Conservation (phyloP, 2,888 invertebrate genomes). For the Aspidiotus rigidus region DNA sequence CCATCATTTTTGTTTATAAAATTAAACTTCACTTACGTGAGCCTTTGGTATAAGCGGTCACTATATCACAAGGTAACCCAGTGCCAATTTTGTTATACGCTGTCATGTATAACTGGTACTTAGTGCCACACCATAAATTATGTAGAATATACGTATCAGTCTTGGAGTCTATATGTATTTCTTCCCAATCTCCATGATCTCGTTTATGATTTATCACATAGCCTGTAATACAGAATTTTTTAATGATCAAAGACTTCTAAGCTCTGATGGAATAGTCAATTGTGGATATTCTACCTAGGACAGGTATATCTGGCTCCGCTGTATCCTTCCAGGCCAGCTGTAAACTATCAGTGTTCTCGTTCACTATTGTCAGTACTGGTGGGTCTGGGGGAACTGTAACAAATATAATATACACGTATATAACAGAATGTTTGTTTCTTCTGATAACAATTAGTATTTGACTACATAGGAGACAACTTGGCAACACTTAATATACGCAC, state of each 20-base stretch:
- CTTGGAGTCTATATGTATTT: constrained; percentile 72
- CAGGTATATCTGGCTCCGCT: constrained; percentile 71
- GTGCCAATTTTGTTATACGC: constrained; percentile 86
- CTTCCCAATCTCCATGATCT: constrained; percentile 86
- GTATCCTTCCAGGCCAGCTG: constrained; percentile 73
- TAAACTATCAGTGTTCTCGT: constrained; percentile 72
- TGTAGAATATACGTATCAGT: constrained; percentile 63
- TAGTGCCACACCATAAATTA: constrained; percentile 78
- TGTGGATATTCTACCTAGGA: constrained; percentile 47
- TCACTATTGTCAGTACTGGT: constrained; percentile 68
- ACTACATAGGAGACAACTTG: neutral
- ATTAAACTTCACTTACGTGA: constrained; percentile 19
- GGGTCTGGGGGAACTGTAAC: constrained; percentile 71
- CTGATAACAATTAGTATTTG: no score
- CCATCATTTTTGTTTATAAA: no score
- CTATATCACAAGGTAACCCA: constrained; percentile 78
- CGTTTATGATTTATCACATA: constrained; percentile 84
- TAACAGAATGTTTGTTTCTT: no score
- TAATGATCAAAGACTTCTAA: neutral
- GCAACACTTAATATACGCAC: neutral
- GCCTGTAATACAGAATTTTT: constrained; percentile 45
- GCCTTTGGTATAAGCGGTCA: constrained; percentile 73
- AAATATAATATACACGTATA: neutral
- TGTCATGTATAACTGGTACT: constrained; percentile 78
- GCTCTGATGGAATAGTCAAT: neutral